Percentiles rank a stretch among this genome's conserved stretches.
phyloP scores from a whole-genome alignment of 2,888 invertebrate species.

The Odiellus spinosus region DNA sequence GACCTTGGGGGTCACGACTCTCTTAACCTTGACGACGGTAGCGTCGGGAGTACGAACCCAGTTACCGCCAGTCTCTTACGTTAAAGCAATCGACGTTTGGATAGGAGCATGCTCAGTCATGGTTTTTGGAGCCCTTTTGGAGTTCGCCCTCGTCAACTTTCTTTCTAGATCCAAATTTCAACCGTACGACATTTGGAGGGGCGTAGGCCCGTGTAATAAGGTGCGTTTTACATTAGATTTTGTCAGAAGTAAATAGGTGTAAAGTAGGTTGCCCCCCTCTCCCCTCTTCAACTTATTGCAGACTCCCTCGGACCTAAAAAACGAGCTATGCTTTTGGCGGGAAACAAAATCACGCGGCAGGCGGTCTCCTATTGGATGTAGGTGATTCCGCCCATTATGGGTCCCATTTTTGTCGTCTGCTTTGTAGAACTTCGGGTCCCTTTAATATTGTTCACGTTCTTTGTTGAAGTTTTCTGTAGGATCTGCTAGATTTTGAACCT shows the following conservation, averaged over 20 bases:
- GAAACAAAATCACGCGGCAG: too few relatives aligned
- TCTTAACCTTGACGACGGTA: constrained; percentile 18
- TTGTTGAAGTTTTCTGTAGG: too few relatives aligned
- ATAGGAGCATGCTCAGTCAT: constrained; percentile 28
- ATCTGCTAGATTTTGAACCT: too few relatives aligned
- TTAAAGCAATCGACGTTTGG: constrained; percentile 25
- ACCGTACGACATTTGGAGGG: constrained; percentile 2
- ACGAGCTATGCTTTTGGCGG: too few relatives aligned
- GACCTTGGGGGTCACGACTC: constrained; percentile 19
- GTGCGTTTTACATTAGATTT: background rate
- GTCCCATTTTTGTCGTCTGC: too few relatives aligned
- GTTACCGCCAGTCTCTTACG: constrained; percentile 21
- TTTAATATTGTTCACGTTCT: too few relatives aligned
- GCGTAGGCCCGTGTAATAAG: background rate
- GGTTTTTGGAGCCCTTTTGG: constrained; percentile 33
- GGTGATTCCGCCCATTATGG: too few relatives aligned
- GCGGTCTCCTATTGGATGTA: too few relatives aligned
- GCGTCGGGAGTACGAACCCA: constrained; percentile 20
- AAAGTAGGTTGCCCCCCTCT: too few relatives aligned
- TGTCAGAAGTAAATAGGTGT: background rate
- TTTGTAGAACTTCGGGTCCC: too few relatives aligned
- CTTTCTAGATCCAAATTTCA: constrained; percentile 27
- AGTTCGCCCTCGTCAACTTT: constrained; percentile 35
- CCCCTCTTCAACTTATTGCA: too few relatives aligned
- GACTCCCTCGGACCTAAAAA: too few relatives aligned